Evolutionary conservation across 2,888 invertebrate genomes (phyloP).

Genomic region (Onchidella celtica): DNA sequence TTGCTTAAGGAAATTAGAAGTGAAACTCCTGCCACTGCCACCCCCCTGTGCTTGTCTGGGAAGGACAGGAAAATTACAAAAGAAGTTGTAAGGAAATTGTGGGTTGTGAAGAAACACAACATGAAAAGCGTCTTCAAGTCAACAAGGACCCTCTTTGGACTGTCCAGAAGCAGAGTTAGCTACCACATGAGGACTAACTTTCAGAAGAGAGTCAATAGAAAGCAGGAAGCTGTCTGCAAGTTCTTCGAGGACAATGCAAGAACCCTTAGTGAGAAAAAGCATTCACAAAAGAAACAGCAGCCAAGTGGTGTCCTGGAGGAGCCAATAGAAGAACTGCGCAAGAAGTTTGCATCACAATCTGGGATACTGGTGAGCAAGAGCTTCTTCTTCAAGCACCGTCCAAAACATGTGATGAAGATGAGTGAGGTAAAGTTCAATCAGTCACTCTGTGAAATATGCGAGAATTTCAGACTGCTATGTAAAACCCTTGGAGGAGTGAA

Average conservation of each 20-base stretch:
- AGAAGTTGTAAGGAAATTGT: not conserved
- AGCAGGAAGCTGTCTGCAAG: not conserved
- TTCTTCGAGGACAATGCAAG: not conserved
- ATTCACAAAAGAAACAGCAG: not conserved
- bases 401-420: conserved; percentile 1
- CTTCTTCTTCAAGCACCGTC: conserved; percentile 6
- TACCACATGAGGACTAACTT: not conserved
- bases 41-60: not conserved
- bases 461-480: not conserved
- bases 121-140: not conserved
- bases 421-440: not conserved
- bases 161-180: not conserved
- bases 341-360: not conserved
- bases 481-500: not conserved
- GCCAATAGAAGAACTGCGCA: not conserved
- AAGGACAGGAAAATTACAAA: not conserved
- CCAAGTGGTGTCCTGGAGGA: not conserved
- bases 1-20: not conserved
- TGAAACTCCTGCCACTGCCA: not conserved
- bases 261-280: not conserved
- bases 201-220: not conserved
- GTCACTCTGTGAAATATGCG: conserved; percentile 8
- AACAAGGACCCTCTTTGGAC: not conserved
- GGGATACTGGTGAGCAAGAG: not conserved
- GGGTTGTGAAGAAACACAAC: not conserved